Percentiles rank a stretch among this genome's conserved stretches.
Conservation (phyloP, 2,888 invertebrate species). For the Drosophila nigritarsus region DNA sequence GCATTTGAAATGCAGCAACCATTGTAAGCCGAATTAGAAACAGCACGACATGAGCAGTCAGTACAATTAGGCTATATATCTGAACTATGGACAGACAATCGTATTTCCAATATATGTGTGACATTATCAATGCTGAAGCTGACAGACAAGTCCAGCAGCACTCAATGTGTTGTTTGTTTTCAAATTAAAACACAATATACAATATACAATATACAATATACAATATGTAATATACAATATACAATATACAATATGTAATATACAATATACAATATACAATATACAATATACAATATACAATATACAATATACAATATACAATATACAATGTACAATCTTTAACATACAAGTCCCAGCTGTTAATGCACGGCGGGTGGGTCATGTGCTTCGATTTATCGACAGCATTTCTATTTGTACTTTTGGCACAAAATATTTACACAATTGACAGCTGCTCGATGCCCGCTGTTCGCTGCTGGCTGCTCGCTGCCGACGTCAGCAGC, state of each 20-base stretch:
- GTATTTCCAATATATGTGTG: not conserved
- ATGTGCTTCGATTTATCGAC: constrained; percentile 77
- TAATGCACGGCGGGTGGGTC: constrained; percentile 63
- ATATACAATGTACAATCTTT: not conserved
- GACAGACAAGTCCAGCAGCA: constrained; percentile 15
- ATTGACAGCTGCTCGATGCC: constrained; percentile 66
- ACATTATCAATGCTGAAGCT: not conserved
- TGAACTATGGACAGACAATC: no score
- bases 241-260: not conserved
- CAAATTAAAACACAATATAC: constrained; percentile 8
- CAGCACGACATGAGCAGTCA: not conserved
- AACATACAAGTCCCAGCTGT: constrained; percentile 63
- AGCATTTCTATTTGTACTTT: constrained; percentile 72
- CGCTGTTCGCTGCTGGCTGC: constrained; percentile 12
- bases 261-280: not conserved
- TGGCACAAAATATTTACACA: constrained; percentile 78
- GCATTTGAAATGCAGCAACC: not conserved
- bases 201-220: not conserved
- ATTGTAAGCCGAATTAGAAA: not conserved
- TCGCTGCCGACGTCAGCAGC: constrained; percentile 9
- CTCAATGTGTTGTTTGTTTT: constrained; percentile 26
- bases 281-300: not conserved
- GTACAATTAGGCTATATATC: not conserved
- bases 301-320: not conserved
- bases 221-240: not conserved